phyloP scores from a whole-genome alignment of 2,888 invertebrate species.

The Plusia festucae region DNA sequence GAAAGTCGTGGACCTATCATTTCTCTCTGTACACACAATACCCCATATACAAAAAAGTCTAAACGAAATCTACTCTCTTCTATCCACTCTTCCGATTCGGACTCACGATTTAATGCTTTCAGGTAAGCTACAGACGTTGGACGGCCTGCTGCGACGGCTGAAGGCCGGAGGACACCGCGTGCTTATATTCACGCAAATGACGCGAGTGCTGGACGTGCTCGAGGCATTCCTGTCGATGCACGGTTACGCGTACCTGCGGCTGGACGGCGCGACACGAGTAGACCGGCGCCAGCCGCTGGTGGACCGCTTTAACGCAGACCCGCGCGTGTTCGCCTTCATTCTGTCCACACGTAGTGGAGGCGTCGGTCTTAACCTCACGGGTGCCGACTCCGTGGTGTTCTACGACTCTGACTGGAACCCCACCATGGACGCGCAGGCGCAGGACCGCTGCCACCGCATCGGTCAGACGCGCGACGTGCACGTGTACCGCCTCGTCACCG shows the following conservation, averaged over 20 bases:
- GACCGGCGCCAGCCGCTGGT: slow-evolving; percentile 98
- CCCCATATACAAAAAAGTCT: too few relatives aligned
- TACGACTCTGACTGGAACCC: slow-evolving; percentile 99
- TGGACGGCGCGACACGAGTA: slow-evolving; percentile 98
- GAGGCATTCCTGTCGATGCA: slow-evolving; percentile 99
- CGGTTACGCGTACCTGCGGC: slow-evolving; percentile 98
- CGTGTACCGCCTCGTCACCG: slow-evolving; percentile 98
- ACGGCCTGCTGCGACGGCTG: slow-evolving; percentile 94
- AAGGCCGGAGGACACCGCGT: slow-evolving; percentile 96
- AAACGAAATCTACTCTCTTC: too few relatives aligned
- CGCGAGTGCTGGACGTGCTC: slow-evolving; percentile 99
- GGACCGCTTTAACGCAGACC: slow-evolving; percentile 99
- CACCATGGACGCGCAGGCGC: slow-evolving; percentile 99
- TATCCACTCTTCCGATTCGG: too few relatives aligned
- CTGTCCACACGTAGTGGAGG: slow-evolving; percentile 99
- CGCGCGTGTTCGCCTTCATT: slow-evolving; percentile 98
- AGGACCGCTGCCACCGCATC: slow-evolving; percentile 99
- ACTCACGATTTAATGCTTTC: background rate
- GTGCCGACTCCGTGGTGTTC: slow-evolving; percentile 99
- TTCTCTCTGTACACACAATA: too few relatives aligned
- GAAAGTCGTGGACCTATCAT: too few relatives aligned
- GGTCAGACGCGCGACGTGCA: slow-evolving; percentile 99
- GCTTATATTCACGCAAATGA: slow-evolving; percentile 99
- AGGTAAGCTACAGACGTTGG: slow-evolving; percentile 96
- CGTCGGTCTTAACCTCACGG: slow-evolving; percentile 99